Conservation (phyloP, 2,888 invertebrate species). For the Acrobasis repandana region DNA sequence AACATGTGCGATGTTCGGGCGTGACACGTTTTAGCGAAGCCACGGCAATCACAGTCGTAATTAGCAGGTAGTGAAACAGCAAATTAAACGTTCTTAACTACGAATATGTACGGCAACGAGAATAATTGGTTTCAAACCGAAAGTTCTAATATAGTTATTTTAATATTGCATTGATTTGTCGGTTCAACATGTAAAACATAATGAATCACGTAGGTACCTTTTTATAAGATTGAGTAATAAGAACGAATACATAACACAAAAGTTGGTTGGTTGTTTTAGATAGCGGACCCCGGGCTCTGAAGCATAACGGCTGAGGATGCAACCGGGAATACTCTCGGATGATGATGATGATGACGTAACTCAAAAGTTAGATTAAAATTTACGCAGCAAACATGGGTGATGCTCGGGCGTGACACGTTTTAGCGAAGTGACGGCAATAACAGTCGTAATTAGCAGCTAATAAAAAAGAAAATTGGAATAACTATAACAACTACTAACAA, state of each 20-base stretch:
- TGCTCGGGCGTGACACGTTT: constrained; percentile 48
- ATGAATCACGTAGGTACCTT: too few relatives aligned
- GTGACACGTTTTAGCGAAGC: constrained; percentile 53
- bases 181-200: too few relatives aligned
- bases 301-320: too few relatives aligned
- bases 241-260: not conserved
- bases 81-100: constrained; percentile 66
- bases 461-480: constrained; percentile 79
- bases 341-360: too few relatives aligned
- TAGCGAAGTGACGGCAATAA: constrained; percentile 66
- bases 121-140: not conserved
- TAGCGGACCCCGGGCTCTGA: too few relatives aligned
- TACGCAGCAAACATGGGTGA: constrained; percentile 23
- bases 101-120: constrained; percentile 16
- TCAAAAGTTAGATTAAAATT: constrained; percentile 1
- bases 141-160: too few relatives aligned
- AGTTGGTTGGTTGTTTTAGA: too few relatives aligned
- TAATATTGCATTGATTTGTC: too few relatives aligned
- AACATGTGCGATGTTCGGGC: constrained; percentile 33
- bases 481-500: too few relatives aligned
- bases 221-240: not conserved
- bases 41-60: constrained; percentile 76
- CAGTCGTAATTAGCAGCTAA: constrained; percentile 78
- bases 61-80: constrained; percentile 78
- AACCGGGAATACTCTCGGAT: too few relatives aligned